These are phyloP conservation scores for Drosophila kikkawai DNA, from an alignment of 1,140 invertebrate species.

Conservation along the genomic window DNA sequence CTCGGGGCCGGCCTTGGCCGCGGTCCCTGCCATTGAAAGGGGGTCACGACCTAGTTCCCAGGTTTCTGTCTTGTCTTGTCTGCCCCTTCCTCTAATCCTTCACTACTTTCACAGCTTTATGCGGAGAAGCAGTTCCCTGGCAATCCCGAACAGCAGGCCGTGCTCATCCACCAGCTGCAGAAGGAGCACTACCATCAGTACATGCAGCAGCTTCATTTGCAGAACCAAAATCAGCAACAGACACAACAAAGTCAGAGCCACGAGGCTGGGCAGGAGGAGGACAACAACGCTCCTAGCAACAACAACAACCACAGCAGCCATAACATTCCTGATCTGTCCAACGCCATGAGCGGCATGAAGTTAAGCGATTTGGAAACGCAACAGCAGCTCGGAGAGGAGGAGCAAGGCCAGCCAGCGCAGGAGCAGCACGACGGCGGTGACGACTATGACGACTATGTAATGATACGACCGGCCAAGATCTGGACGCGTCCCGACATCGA, in stretches of 20 bases:
- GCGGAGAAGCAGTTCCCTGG: slow-evolving; percentile 98
- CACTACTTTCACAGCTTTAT: slow-evolving; percentile 87
- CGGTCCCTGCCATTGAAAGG: slow-evolving; percentile 23
- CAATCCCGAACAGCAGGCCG: slow-evolving; percentile 95
- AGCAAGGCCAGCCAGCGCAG: slow-evolving; percentile 9
- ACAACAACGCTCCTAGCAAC: slow-evolving; percentile 16
- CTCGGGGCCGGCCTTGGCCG: neutral
- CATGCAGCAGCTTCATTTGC: slow-evolving; percentile 93
- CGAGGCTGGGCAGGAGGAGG: slow-evolving; percentile 10
- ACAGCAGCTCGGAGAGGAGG: slow-evolving; percentile 29
- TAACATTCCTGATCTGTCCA: slow-evolving; percentile 48
- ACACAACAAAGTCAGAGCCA: slow-evolving; percentile 15
- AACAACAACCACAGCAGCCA: slow-evolving; percentile 48
- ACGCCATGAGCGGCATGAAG: slow-evolving; percentile 60
- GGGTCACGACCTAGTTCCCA: slow-evolving; percentile 61
- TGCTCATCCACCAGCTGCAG: slow-evolving; percentile 96
- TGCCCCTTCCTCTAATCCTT: neutral
- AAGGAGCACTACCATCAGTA: slow-evolving; percentile 99
- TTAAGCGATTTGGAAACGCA: slow-evolving; percentile 32
- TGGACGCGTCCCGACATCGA: slow-evolving; percentile 97
- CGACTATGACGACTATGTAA: slow-evolving; percentile 85
- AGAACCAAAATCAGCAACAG: slow-evolving; percentile 59
- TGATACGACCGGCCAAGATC: slow-evolving; percentile 94
- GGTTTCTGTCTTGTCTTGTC: neutral
- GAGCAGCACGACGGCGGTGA: slow-evolving; percentile 56